Evolutionary conservation across 2,113 vertebrate genomes (phyloP).

Genomic region (Lophochroa leadbeateri): DNA sequence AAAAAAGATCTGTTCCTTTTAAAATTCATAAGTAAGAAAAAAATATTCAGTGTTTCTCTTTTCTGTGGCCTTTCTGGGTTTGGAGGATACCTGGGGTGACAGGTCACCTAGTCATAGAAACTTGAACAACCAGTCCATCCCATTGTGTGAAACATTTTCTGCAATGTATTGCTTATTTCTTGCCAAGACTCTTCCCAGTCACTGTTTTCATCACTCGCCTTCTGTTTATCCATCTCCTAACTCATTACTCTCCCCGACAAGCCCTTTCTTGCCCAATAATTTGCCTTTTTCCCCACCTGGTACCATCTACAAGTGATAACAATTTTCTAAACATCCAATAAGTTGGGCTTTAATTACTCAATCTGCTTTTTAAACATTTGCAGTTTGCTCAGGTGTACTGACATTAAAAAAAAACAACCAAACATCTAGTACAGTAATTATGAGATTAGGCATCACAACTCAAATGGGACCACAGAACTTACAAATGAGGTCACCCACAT

Average conservation of each 20-base stretch:
- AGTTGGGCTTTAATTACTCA: slow-evolving; percentile 9
- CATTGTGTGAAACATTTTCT: background rate
- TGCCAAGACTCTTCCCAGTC: slow-evolving; percentile 29
- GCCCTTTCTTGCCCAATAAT: slow-evolving; percentile 48
- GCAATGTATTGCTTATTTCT: background rate
- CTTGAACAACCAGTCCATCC: background rate
- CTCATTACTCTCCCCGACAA: slow-evolving; percentile 43
- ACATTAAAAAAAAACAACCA: background rate
- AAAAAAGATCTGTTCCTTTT: background rate
- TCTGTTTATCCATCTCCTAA: slow-evolving; percentile 52
- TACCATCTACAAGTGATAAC: background rate
- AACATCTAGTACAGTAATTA: background rate
- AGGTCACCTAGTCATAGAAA: background rate
- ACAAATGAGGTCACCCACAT: background rate
- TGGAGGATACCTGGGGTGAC: background rate
- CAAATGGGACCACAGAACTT: background rate
- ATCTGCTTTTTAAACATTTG: background rate
- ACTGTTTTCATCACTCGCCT: slow-evolving; percentile 39
- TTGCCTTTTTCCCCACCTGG: background rate
- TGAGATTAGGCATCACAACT: background rate
- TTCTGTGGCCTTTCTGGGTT: background rate
- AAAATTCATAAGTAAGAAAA: background rate
- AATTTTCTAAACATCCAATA: background rate
- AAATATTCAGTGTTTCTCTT: background rate
- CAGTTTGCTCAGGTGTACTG: slow-evolving; percentile 4